A percentile compares a stretch with the other conserved stretches of the same genome.
These are phyloP conservation scores for Aspidiotus rigidus DNA, from an alignment of 2,888 invertebrate genomes.

Conservation along the genomic window DNA sequence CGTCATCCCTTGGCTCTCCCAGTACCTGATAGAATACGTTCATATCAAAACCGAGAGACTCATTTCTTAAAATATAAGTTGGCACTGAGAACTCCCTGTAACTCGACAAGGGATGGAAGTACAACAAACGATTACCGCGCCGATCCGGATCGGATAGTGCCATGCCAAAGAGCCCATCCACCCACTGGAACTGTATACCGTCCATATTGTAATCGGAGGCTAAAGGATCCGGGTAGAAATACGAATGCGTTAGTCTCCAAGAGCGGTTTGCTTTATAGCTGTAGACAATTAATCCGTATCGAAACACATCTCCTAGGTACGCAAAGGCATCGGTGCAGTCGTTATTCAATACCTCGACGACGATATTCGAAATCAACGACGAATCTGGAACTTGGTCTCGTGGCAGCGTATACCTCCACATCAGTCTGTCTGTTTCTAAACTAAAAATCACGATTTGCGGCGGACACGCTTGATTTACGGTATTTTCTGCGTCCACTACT, in stretches of 20 bases:
- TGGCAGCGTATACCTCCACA: constrained; percentile 59
- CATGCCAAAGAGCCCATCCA: constrained; percentile 66
- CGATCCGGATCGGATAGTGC: constrained; percentile 58
- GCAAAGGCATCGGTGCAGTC: constrained; percentile 60
- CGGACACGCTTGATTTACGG: constrained; percentile 48
- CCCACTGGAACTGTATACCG: constrained; percentile 48
- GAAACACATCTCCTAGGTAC: constrained; percentile 55
- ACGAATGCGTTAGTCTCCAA: constrained; percentile 64
- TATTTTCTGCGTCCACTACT: constrained; percentile 52
- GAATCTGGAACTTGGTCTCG: constrained; percentile 49
- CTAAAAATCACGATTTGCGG: constrained; percentile 63
- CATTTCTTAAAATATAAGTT: constrained; percentile 56
- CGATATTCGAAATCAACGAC: constrained; percentile 66
- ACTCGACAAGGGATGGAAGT: constrained; percentile 70
- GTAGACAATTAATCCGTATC: constrained; percentile 58
- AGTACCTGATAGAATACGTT: constrained; percentile 40
- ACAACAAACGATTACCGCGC: constrained; percentile 57
- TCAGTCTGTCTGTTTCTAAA: constrained; percentile 57
- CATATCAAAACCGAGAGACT: constrained; percentile 44
- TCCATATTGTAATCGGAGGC: constrained; percentile 40
- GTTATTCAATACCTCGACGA: constrained; percentile 58
- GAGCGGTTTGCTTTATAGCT: constrained; percentile 60
- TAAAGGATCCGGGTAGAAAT: constrained; percentile 54
- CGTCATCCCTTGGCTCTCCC: constrained; percentile 38
- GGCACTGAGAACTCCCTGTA: constrained; percentile 65